Evolutionary conservation across 2,113 vertebrate species (phyloP), one percentile per base, ranked within the genome.

Genomic region (Podiceps cristatus): DNA sequence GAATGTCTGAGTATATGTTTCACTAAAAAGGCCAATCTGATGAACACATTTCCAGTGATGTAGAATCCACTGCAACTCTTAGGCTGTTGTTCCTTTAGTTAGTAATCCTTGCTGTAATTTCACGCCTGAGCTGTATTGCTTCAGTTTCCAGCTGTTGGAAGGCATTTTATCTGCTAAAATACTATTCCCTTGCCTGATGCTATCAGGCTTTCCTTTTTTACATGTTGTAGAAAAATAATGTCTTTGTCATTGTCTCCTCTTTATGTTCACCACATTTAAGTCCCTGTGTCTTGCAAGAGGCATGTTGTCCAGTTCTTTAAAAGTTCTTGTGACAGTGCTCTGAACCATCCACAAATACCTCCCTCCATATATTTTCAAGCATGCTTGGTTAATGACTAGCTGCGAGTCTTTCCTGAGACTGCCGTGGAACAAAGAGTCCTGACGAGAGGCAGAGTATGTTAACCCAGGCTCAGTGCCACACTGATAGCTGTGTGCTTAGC

Each of bases 381-480:
- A 44, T 89, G 64, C 31, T 89, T 91, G 14, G 64, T 96, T 84
- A 91, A 81, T 72, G 76, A 95, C 55, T 74, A 71, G 35, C 47
- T 84, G 19, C 78, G 60, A 92, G 44, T 35, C 56, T 85, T 86
- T 71, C 88, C 81, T 95, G 69, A 87, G 68, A 58, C n/a, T 67
- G 33, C 22, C 73, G 58, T 31, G 35, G 88, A 91, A 92, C 86
- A 90, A 42, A 77, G 33, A 88, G 83, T 89, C 16, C 83, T 60
- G 73, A 89, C 58, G 80, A 93, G 76, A 91, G 73, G 73, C 53
- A 79, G 62, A 79, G 24, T 85, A 12, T 82, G 42, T 90, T 95
- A 96, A 52, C 35, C 40, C 93, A 94, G 93, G 91, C 93, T 93
- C 87, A 59, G 66, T 79, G 93, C 90, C 93, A 91, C 90, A 76